Evolutionary conservation across 1,140 invertebrate species (phyloP), one percentile per base, ranked within the genome.

Genomic region (Uloborus diversus): DNA sequence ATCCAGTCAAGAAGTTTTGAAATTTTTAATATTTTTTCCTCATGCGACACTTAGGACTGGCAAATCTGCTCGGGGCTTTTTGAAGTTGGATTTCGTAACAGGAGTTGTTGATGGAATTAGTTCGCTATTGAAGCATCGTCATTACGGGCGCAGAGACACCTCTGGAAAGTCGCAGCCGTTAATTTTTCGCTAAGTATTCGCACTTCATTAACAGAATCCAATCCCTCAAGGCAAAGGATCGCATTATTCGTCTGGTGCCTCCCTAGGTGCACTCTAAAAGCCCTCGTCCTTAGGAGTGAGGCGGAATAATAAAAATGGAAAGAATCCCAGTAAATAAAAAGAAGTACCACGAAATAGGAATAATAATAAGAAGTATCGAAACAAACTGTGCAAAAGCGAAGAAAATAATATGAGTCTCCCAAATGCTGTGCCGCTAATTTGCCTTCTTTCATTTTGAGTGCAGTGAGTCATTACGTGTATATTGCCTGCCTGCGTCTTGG

Each of bases 301-400:
- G 42, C 47, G 37, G 61, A 66, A 75, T 47, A 61, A 75, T 62
- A 42, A 64, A 62, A 62, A 73, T 42, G 30, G 28, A 35, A 32
- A 75, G 61, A 62, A 69, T n/a, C n/a, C n/a, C n/a, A 59, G 30
- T 49, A 37, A 47, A 57, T 30, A 68, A 69, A 79, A 79, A 79
- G 32, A 47, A 66, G 47, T 23, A 47, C 64, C 73, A 51, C 62
- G 47, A 65, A 78, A 69, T 59, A 62, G 76, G 64, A 69, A 79
- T 79, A 79, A 79, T 79, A 79, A 79, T 68, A 79, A 69, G 76
- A 79, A 69, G 76, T 68, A 69, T 79, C 64, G 76, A 69, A 79
- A 79, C 65, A 69, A 79, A 79, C 51, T 68, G 61, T 78, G 47
- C 73, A 56, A 61, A 37, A 68, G 53, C 33, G 65, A 64, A 78